Percentiles rank a stretch among this genome's conserved stretches.
Conservation (phyloP, 1,140 invertebrate genomes). For the Theocolax elegans region DNA sequence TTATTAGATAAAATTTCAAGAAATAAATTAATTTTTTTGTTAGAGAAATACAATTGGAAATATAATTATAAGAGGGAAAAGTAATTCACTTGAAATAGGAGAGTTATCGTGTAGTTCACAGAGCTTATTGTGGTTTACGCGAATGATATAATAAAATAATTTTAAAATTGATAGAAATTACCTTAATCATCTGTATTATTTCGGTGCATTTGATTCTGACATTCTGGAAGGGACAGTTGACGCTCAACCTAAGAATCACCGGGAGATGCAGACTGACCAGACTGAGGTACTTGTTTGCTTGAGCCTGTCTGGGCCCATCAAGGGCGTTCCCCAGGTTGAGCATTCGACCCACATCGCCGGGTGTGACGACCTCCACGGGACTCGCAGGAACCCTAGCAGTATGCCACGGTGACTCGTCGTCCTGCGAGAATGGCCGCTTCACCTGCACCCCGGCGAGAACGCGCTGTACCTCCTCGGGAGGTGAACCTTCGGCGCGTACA, state of each 20-base stretch:
- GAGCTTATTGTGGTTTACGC: too few species aligned
- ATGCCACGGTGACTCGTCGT: conserved; percentile 59
- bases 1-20: too few species aligned
- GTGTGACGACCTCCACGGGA: conserved; percentile 56
- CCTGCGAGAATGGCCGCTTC: conserved; percentile 61
- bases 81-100: too few species aligned
- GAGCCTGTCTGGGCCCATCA: conserved; percentile 63
- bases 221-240: conserved; percentile 71
- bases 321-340: conserved; percentile 64
- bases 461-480: conserved; percentile 20
- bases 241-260: conserved; percentile 70
- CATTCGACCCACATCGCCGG: conserved; percentile 65
- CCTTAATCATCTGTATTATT: conserved; percentile 71
- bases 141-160: neutral
- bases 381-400: conserved; percentile 55
- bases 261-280: conserved; percentile 70
- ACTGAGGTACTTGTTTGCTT: conserved; percentile 67
- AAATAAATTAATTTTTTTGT: too few species aligned
- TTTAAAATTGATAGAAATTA: conserved; percentile 43
- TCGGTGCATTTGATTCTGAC: conserved; percentile 70
- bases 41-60: too few species aligned
- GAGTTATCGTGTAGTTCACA: too few species aligned
- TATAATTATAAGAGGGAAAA: too few species aligned
- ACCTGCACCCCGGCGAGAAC: conserved; percentile 55
- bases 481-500: conserved; percentile 41